Evolutionary conservation across 2,113 vertebrate genomes (phyloP).

Genomic region (Regulus satrapa): DNA sequence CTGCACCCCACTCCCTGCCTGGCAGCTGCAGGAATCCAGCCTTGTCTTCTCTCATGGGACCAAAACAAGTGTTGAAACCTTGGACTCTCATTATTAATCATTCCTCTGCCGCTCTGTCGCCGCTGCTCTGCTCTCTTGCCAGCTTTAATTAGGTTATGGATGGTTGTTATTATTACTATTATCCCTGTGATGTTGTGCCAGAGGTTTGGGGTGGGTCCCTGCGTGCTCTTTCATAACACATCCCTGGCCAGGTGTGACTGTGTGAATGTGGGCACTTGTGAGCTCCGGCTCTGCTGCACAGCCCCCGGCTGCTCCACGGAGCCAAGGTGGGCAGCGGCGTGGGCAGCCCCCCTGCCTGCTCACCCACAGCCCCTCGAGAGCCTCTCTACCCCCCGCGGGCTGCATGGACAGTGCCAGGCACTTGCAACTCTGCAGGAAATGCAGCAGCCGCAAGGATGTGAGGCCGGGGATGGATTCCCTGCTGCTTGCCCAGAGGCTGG

Average conservation of each 20-base stretch:
- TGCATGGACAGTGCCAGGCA: background rate
- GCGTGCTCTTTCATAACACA: background rate
- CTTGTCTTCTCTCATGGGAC: background rate
- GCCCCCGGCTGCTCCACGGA: background rate
- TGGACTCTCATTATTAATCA: background rate
- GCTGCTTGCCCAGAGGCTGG: background rate
- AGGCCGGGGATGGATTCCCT: background rate
- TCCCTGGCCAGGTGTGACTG: background rate
- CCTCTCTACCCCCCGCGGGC: background rate
- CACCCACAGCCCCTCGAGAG: background rate
- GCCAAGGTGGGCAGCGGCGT: rapidly evolving
- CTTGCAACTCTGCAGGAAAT: background rate
- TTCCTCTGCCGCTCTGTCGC: background rate
- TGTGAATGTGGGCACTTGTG: background rate
- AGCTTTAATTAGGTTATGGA: constrained; percentile 10
- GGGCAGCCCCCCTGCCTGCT: background rate
- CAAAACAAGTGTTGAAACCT: constrained; percentile 33
- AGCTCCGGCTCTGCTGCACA: rapidly evolving
- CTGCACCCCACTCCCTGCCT: background rate
- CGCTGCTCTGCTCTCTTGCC: background rate
- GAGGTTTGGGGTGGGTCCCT: background rate
- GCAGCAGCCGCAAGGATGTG: background rate
- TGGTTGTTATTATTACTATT: background rate
- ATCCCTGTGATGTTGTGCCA: constrained; percentile 45
- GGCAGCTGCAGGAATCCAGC: background rate